These are phyloP conservation scores for Arbacia lixula DNA, from an alignment of 53 echinoderm and acorn worm genomes.

Conservation along the genomic window DNA sequence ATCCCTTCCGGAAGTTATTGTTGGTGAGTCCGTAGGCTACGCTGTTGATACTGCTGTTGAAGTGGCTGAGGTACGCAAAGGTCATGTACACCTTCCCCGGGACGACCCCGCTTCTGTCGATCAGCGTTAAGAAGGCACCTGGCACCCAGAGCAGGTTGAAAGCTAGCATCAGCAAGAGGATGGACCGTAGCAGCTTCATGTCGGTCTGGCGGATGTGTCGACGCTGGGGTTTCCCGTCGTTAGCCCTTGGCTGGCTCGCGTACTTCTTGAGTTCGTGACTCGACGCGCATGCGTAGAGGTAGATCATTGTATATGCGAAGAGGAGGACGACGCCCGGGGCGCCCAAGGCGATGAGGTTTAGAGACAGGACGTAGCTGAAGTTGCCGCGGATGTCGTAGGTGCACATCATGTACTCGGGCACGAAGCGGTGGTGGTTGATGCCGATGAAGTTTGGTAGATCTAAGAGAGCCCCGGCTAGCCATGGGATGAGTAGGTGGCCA, in stretches of 20 bases:
- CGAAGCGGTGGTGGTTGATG: constrained; percentile 41
- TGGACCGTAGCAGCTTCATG: constrained; percentile 25
- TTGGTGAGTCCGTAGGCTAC: constrained; percentile 39
- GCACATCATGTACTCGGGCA: constrained; percentile 18
- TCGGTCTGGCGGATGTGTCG: constrained; percentile 17
- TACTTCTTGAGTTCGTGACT: constrained; percentile 19
- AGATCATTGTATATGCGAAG: constrained; percentile 24
- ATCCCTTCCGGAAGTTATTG: constrained; percentile 40
- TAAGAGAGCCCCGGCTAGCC: constrained; percentile 8
- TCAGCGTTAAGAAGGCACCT: constrained; percentile 3
- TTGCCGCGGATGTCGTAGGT: constrained; percentile 8
- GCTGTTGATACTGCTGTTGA: constrained; percentile 47
- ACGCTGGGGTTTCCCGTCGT: neutral
- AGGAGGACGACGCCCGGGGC: constrained; percentile 8
- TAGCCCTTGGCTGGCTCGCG: neutral
- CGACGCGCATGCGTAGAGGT: constrained; percentile 13
- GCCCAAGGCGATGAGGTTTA: constrained; percentile 6
- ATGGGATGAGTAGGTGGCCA: neutral
- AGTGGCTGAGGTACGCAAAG: constrained; percentile 26
- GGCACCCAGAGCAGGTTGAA: constrained; percentile 41
- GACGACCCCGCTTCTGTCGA: neutral
- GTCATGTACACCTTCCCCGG: constrained; percentile 35
- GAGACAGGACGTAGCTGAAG: neutral
- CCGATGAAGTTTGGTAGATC: constrained; percentile 50
- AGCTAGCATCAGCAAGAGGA: neutral